phyloP scores from a whole-genome alignment of 2,113 vertebrate genomes.

The Dicentrarchus labrax region DNA sequence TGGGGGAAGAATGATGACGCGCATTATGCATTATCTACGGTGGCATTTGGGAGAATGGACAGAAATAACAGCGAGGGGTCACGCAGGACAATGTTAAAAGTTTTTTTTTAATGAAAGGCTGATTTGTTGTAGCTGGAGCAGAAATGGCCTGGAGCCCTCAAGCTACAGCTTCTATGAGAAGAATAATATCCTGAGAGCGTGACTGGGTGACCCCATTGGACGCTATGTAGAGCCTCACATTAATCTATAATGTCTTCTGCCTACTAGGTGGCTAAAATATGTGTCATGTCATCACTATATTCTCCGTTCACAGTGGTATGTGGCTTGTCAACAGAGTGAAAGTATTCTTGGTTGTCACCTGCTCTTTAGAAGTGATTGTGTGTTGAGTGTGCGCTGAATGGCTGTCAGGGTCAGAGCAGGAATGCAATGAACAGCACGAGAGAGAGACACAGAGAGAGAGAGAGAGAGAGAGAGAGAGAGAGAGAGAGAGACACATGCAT shows the following conservation, averaged over 20 bases:
- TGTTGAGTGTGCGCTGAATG: conserved; percentile 51
- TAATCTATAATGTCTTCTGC: conserved; percentile 36
- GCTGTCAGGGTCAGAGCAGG: conserved; percentile 60
- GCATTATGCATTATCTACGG: conserved; percentile 60
- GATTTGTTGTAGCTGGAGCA: conserved; percentile 53
- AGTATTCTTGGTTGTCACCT: conserved; percentile 79
- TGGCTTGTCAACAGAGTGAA: conserved; percentile 52
- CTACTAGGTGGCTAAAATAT: conserved; percentile 42
- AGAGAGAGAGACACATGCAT: neutral
- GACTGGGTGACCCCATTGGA: conserved; percentile 56
- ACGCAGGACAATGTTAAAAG: conserved; percentile 55
- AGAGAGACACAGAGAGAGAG: conserved; percentile 15
- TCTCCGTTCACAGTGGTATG: conserved; percentile 47
- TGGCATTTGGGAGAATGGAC: conserved; percentile 62
- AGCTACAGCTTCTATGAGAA: conserved; percentile 36
- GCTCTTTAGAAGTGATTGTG: conserved; percentile 66
- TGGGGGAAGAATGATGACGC: conserved; percentile 63
- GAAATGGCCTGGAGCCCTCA: conserved; percentile 45
- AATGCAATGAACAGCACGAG: conserved; percentile 59
- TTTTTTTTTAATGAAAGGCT: conserved; percentile 54
- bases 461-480: conserved; percentile 30
- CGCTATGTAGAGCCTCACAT: conserved; percentile 9
- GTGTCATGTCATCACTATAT: conserved; percentile 46
- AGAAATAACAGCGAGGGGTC: conserved; percentile 68
- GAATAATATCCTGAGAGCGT: conserved; percentile 37